A percentile compares a stretch with the other conserved stretches of the same genome.
Evolutionary conservation across 2,113 vertebrate genomes (phyloP).

Genomic region (Brachyistius frenatus): DNA sequence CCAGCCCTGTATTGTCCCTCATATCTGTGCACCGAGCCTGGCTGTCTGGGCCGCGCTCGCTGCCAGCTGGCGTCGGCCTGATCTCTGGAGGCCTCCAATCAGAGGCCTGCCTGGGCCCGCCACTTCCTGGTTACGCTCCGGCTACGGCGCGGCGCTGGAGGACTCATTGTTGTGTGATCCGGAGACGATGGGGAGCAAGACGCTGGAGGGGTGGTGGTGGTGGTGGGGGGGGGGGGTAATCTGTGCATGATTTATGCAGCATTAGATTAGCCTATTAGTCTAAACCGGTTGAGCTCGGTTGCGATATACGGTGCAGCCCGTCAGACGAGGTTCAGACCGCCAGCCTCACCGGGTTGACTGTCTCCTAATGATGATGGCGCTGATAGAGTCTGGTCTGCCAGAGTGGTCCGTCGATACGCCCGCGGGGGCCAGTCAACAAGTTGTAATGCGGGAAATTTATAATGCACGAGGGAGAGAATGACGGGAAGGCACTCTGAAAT

Average conservation of each 20-base stretch:
- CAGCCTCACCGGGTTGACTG: slow-evolving; percentile 52
- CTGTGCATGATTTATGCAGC: slow-evolving; percentile 26
- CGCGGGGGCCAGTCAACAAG: slow-evolving; percentile 67
- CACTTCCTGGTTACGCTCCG: slow-evolving; percentile 60
- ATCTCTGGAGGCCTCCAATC: slow-evolving; percentile 68
- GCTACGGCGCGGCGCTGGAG: not conserved
- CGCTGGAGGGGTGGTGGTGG: no score
- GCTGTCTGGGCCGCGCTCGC: slow-evolving; percentile 39
- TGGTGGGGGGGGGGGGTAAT: slow-evolving; percentile 15
- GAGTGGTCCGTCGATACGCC: slow-evolving; percentile 58
- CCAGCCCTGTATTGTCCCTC: slow-evolving; percentile 66
- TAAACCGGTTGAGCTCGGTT: slow-evolving; percentile 27
- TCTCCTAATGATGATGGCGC: slow-evolving; percentile 58
- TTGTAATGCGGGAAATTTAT: slow-evolving; percentile 68
- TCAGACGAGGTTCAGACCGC: slow-evolving; percentile 24
- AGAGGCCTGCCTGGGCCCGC: slow-evolving; percentile 31
- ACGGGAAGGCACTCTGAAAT: slow-evolving; percentile 42
- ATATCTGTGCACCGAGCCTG: slow-evolving; percentile 49
- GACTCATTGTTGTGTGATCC: not conserved
- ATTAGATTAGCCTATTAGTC: slow-evolving; percentile 56
- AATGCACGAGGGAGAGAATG: slow-evolving; percentile 54
- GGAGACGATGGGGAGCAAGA: no score
- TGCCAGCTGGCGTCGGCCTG: slow-evolving; percentile 68
- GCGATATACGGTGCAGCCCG: slow-evolving; percentile 7
- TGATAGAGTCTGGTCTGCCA: slow-evolving; percentile 62